Base-by-base conservation (phyloP, 2,888 invertebrate genomes). In the Caradrina kadenii region DNA sequence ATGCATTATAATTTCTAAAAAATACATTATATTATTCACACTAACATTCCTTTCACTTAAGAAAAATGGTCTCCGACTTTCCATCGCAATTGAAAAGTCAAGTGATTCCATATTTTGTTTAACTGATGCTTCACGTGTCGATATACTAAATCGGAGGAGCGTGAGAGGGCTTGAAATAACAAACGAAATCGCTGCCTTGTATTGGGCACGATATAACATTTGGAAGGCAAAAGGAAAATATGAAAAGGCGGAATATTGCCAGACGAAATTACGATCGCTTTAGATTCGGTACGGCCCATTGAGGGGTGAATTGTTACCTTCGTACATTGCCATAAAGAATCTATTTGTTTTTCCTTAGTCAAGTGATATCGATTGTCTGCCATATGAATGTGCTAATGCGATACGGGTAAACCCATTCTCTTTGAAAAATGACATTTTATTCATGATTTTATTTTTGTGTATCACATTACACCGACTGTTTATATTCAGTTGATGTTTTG, bases 241-340 rank as follows among this genome's bases (percentile, higher is more conserved):
- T 95, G 94, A 93, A 94, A 95, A 94, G 92, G 91, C 92, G 87
- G 93, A 94, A 94, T 94, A 94, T 95, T 93, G 93, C 93, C 93
- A 92, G 93, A 92, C 94, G 90, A 94, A 94, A 95, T 95, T 95
- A 94, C 94, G 93, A 94, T 94, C 94, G 92, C 92, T 94, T 95
- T 94, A 91, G 94, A 94, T 93, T 94, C 93, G 90, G 86, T 90
- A 92, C 93, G 92, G 91, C 91, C 94, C 92, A 94, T 94, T 93
- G 93, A 92, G 92, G 90, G 93, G 91, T 93, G 92, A 94, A 94
- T 94, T 95, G 94, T 95, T 93, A 93, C 93, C 94, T 94, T 93
- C 91, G 88, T 91, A 92, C 93, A 91, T 93, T 91, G 93, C 91
- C 91, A 91, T 94, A 93, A 93, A 93, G 93, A 92, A 93, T 93